Evolutionary conservation across 2,797 vertebrate genomes (phyloP).

Genomic region (Spinibarbus caldwelli): DNA sequence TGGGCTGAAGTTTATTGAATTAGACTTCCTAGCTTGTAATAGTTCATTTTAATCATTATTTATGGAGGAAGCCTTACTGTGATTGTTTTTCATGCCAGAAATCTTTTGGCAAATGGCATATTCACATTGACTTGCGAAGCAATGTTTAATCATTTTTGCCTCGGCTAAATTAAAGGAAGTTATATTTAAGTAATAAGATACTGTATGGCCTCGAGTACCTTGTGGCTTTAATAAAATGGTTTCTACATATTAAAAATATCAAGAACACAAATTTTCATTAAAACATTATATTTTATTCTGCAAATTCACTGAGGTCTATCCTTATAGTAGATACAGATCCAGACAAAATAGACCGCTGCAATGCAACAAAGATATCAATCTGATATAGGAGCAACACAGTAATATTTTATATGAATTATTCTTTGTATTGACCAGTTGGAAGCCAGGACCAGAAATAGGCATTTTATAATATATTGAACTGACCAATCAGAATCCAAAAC

Average conservation of each 20-base stretch:
- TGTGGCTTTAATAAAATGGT: background rate
- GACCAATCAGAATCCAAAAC: background rate
- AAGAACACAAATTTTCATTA: background rate
- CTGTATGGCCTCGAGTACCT: background rate
- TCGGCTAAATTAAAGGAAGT: background rate
- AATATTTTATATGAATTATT: background rate
- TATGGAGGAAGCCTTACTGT: background rate
- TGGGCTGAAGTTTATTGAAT: constrained; percentile 28
- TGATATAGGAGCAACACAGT: too few species aligned
- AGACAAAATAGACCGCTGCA: too few species aligned
- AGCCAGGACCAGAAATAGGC: background rate
- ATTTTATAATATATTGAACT: background rate
- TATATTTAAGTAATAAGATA: background rate
- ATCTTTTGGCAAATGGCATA: background rate
- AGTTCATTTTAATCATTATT: constrained; percentile 24
- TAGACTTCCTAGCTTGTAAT: constrained; percentile 28
- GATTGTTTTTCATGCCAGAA: background rate
- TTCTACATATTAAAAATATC: background rate
- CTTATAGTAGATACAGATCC: too few species aligned
- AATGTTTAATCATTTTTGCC: background rate
- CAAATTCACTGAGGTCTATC: too few species aligned
- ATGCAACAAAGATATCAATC: too few species aligned
- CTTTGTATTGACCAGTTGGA: background rate
- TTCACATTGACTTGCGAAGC: background rate
- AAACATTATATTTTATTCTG: too few species aligned